These are phyloP conservation scores for Eristalinus aeneus DNA, from an alignment of 2,888 invertebrate genomes.

Conservation along the genomic window DNA sequence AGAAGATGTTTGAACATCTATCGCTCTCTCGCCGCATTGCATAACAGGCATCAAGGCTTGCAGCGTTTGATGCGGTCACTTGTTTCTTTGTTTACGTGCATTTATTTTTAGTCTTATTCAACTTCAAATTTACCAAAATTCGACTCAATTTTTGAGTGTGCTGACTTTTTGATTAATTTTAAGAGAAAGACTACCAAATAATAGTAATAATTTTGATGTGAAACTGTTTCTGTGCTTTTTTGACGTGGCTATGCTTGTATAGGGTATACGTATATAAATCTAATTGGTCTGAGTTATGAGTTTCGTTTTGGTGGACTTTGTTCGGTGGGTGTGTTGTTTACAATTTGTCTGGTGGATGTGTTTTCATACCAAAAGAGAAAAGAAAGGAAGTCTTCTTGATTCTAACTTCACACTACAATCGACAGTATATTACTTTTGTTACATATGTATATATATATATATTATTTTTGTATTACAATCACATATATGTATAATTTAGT, in stretches of 20 bases:
- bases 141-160: background rate
- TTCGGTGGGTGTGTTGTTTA: slow-evolving; percentile 67
- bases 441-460: background rate
- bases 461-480: slow-evolving; percentile 20
- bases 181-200: background rate
- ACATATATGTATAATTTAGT: slow-evolving; percentile 26
- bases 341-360: slow-evolving; percentile 38
- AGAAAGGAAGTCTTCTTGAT: background rate
- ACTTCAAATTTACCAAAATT: too few relatives aligned
- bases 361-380: slow-evolving; percentile 35
- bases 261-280: slow-evolving; percentile 25
- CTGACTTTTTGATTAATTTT: background rate
- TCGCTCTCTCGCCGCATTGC: too few relatives aligned
- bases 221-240: too few relatives aligned
- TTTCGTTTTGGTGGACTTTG: slow-evolving; percentile 52
- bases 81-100: too few relatives aligned
- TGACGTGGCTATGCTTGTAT: slow-evolving; percentile 6
- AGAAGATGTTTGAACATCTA: too few relatives aligned
- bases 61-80: too few relatives aligned
- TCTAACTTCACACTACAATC: background rate
- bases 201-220: background rate
- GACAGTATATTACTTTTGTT: background rate
- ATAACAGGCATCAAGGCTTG: too few relatives aligned
- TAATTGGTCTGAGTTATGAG: slow-evolving; percentile 63
- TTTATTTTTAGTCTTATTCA: too few relatives aligned